Evolutionary conservation across 2,113 vertebrate genomes (phyloP).

Genomic region (Notothenia rossii): DNA sequence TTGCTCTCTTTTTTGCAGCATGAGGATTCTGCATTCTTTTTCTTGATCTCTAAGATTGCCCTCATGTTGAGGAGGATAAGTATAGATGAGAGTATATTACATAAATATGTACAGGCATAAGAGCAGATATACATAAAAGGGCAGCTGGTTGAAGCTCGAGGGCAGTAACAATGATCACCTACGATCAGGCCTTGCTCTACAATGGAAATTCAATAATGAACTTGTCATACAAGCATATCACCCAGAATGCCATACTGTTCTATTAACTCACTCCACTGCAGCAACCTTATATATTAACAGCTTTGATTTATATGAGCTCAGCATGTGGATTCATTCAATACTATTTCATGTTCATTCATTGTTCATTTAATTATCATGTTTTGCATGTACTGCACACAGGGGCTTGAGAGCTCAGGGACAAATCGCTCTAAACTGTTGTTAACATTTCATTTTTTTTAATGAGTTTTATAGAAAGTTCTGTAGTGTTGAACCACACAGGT

Average conservation of each 20-base stretch:
- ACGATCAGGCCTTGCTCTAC: too few species aligned
- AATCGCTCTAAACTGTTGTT: not conserved
- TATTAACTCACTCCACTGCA: constrained; percentile 22
- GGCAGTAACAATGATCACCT: not conserved
- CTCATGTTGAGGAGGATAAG: not conserved
- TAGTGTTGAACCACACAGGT: not conserved
- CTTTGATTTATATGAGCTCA: constrained; percentile 30
- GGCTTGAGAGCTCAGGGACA: not conserved
- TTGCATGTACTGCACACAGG: not conserved
- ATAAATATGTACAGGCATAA: not conserved
- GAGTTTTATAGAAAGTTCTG: not conserved
- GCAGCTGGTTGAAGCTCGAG: not conserved
- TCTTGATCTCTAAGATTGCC: not conserved
- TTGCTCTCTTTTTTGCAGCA: too few species aligned
- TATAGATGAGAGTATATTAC: not conserved
- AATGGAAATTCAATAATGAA: not conserved
- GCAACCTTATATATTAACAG: constrained; percentile 10
- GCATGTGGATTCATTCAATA: constrained; percentile 25
- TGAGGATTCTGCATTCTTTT: not conserved
- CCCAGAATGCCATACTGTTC: constrained; percentile 7
- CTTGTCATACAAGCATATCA: not conserved
- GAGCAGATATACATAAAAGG: not conserved
- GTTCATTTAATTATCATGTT: too few species aligned
- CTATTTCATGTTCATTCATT: constrained; percentile 37
- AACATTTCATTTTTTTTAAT: not conserved